Evolutionary conservation across 2,797 vertebrate genomes (phyloP), one percentile per base, ranked within the genome.

Genomic region (Neosilurus hyrtlii): DNA sequence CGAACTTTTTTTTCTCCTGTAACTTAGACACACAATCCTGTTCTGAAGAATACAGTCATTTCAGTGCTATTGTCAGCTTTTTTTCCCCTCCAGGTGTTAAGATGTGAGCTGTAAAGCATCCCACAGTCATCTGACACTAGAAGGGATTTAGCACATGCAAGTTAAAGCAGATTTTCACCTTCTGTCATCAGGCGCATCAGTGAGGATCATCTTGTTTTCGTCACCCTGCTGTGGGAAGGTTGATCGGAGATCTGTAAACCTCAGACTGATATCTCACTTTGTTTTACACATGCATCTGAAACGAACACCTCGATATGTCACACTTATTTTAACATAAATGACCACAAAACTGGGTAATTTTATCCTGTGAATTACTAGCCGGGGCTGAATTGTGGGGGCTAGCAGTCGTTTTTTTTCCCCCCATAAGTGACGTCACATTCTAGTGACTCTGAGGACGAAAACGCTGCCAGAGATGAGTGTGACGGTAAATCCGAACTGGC

Each of bases 91-190:
- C 67, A 65, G 56, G 26, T 82, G 89, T 88, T 84, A 76, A 86
- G 75, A 66, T 85, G 85, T 43, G 87, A 88, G 66, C 83, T 88
- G 86, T 81, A 86, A 88, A 81, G 89, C 80, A 72, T 56, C 56
- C 54, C 73, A 51, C 57, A 54, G 57, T 56, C 59, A 83, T 18
- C 68, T 79, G 82, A 83, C 15, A 71, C 43, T 9, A n/a, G 26
- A 26, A 67, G 63, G 75, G 59, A 73, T 73, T 52, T 83, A 24
- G 70, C 82, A 43, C 57, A 56, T 5, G 1, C 18, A 37, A 52
- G 18, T 73, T 51, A 56, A 65, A 56, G 67, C 68, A 9, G 83
- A 70, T 79, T 24, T 18, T 78, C 72, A 86, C 87, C 73, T 81
- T 76, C 61, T 82, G 80, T 83, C 43, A 35, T 81, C 73, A 37